Percentiles rank a stretch among this genome's conserved stretches.
Evolutionary conservation across 2,888 invertebrate genomes (phyloP).

Genomic region (Eugnorisma glareosa): DNA sequence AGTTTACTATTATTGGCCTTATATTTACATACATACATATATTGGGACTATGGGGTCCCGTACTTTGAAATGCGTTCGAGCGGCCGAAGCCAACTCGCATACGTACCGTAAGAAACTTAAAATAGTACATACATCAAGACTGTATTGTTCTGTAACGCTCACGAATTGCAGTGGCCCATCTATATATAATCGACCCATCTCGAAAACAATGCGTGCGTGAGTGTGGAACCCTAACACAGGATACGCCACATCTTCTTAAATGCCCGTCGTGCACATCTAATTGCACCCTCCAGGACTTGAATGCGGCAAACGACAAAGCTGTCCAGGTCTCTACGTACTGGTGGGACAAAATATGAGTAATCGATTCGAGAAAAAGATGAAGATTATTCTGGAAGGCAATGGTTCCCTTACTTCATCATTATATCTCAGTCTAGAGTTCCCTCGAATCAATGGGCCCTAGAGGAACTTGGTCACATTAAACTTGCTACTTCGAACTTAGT

Average conservation of each 20-base stretch:
- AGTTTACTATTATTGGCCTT: background rate
- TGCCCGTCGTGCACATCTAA: no score
- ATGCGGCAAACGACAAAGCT: no score
- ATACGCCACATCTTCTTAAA: no score
- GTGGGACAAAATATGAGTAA: no score
- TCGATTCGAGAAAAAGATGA: no score
- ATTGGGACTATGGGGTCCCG: background rate
- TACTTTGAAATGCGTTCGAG: background rate
- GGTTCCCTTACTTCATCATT: background rate
- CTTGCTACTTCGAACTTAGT: background rate
- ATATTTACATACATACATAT: no score
- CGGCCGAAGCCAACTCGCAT: background rate
- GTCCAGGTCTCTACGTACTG: no score
- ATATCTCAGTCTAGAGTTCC: background rate
- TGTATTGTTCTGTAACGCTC: background rate
- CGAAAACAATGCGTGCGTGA: no score
- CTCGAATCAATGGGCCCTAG: background rate
- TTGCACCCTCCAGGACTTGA: no score
- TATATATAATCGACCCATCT: no score
- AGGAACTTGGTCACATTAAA: background rate
- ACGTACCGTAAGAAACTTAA: background rate
- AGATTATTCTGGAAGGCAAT: background rate
- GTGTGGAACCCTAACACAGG: no score
- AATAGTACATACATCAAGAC: background rate
- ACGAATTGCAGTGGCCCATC: no score